These are phyloP conservation scores for Bembecia ichneumoniformis DNA, from an alignment of 2,888 invertebrate species.

Conservation along the genomic window DNA sequence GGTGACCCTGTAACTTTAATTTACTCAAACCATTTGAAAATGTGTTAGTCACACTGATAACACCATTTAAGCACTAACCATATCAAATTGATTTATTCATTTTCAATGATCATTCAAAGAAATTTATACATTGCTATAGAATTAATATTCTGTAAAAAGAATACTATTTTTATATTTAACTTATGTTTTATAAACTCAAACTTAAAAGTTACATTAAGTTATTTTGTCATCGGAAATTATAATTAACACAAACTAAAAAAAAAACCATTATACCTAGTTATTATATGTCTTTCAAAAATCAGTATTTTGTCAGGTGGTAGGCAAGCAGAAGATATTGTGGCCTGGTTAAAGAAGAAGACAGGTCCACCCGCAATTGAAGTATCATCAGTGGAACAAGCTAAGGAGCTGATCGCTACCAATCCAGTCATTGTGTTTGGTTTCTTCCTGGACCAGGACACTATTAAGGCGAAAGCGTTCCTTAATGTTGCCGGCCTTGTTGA, in stretches of 20 bases:
- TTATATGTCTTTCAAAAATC: not conserved
- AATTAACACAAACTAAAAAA: not conserved
- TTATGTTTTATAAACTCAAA: no score
- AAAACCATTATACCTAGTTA: not conserved
- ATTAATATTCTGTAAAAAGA: no score
- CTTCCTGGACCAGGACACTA: slow-evolving; percentile 86
- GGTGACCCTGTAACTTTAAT: no score
- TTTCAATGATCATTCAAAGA: no score
- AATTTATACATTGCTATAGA: no score
- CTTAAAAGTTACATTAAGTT: no score
- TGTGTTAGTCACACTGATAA: not conserved
- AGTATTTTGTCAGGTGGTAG: slow-evolving; percentile 79
- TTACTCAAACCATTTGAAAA: not conserved
- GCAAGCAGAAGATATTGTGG: slow-evolving; percentile 91
- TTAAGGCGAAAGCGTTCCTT: slow-evolving; percentile 87
- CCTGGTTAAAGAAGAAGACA: slow-evolving; percentile 97
- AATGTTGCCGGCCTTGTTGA: slow-evolving; percentile 86
- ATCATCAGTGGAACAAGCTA: slow-evolving; percentile 83
- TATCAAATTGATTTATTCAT: not conserved
- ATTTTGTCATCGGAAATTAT: not conserved
- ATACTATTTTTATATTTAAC: no score
- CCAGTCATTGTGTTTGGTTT: slow-evolving; percentile 91
- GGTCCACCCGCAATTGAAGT: slow-evolving; percentile 93
- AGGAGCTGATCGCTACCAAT: slow-evolving; percentile 84
- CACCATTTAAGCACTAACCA: not conserved